Percentiles rank a stretch among this genome's conserved stretches.
Evolutionary conservation across 2,797 vertebrate species (phyloP).

Genomic region (Phoxinus dragarum): DNA sequence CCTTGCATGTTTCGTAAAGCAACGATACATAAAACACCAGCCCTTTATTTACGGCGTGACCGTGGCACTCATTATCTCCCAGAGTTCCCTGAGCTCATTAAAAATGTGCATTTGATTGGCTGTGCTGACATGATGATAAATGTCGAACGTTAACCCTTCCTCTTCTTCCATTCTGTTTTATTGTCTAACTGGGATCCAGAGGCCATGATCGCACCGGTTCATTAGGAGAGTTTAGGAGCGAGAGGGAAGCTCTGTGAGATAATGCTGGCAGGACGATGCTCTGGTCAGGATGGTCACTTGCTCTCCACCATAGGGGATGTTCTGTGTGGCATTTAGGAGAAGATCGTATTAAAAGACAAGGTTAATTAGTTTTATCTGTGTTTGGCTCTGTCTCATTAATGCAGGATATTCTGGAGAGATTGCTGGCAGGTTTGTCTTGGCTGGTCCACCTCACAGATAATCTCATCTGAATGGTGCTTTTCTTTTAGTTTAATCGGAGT

Average conservation of each 20-base stretch:
- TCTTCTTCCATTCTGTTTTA: neutral
- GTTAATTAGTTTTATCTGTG: constrained; percentile 64
- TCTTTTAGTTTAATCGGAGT: neutral
- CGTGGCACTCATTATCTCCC: constrained; percentile 10
- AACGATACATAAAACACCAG: neutral
- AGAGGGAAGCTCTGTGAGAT: constrained; percentile 20
- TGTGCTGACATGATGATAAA: constrained; percentile 22
- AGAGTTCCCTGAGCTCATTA: constrained; percentile 17
- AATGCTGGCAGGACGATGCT: neutral
- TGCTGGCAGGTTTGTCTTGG: neutral
- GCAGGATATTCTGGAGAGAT: constrained; percentile 27
- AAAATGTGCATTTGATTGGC: constrained; percentile 27
- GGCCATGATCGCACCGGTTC: neutral
- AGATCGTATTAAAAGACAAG: constrained; percentile 46
- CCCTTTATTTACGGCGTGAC: neutral
- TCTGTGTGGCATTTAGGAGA: constrained; percentile 36
- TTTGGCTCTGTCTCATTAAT: constrained; percentile 51
- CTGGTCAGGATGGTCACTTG: constrained; percentile 22
- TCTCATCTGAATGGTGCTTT: neutral
- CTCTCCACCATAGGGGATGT: constrained; percentile 15
- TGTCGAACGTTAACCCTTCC: constrained; percentile 23
- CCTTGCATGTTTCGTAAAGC: neutral
- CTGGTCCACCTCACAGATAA: neutral
- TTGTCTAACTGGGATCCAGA: neutral
- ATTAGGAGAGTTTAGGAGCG: neutral